Evolutionary conservation across 2,888 invertebrate genomes (phyloP).

Genomic region (Metallyticus violacea): DNA sequence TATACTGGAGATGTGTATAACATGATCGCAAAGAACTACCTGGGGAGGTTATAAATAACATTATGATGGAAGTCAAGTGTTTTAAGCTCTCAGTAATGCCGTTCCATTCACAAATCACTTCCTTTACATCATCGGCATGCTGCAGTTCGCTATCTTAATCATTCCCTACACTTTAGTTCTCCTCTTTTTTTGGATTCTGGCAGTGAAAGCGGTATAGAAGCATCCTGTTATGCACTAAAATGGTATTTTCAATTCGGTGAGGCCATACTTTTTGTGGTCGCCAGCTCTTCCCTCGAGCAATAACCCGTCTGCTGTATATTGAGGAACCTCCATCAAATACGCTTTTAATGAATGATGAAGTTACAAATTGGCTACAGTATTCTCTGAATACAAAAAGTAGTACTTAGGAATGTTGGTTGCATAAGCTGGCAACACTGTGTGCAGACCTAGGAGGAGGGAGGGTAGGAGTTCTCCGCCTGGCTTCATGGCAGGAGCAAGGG

Average conservation of each 20-base stretch:
- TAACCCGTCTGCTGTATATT: background rate
- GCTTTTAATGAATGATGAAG: conserved; percentile 3
- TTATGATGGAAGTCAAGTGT: background rate
- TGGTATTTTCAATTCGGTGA: background rate
- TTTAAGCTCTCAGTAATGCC: background rate
- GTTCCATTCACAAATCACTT: background rate
- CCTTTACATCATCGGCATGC: background rate
- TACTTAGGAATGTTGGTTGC: background rate
- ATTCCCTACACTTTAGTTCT: background rate
- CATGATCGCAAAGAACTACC: too few species aligned
- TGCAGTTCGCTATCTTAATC: background rate
- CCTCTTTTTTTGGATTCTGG: background rate
- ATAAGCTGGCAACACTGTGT: background rate
- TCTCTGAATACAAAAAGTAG: background rate
- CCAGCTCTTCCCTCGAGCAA: background rate
- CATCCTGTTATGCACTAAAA: background rate
- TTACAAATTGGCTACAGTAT: background rate
- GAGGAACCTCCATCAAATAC: background rate
- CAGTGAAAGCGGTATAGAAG: background rate
- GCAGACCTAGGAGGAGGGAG: background rate
- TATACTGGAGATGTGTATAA: too few species aligned
- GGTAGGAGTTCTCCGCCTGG: background rate
- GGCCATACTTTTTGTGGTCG: background rate
- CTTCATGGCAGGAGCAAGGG: background rate
- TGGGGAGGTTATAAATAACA: background rate